Percentiles rank a stretch among this genome's conserved stretches.
phyloP scores from a whole-genome alignment of 2,888 invertebrate species.

The Fragum whitleyi region DNA sequence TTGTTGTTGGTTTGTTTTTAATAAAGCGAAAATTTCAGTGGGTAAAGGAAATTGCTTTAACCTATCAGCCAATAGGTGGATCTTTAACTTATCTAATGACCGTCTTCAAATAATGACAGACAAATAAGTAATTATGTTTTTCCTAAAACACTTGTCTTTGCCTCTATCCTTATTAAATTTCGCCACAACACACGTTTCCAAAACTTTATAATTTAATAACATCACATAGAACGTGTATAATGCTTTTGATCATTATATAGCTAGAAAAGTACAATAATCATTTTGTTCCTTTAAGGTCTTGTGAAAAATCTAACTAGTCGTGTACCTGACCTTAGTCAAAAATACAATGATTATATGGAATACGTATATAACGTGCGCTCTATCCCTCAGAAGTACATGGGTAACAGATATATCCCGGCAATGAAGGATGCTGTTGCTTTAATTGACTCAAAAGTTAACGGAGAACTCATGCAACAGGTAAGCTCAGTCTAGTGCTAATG shows the following conservation, averaged over 20 bases:
- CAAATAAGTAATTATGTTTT: too few species aligned
- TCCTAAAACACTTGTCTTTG: too few species aligned
- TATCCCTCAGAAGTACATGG: not conserved
- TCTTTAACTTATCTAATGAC: too few species aligned
- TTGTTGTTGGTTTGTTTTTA: not conserved
- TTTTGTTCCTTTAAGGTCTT: not conserved
- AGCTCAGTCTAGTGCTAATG: too few species aligned
- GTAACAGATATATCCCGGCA: slow-evolving; percentile 3
- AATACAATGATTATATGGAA: slow-evolving; percentile 3
- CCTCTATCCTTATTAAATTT: too few species aligned
- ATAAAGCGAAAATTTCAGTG: not conserved
- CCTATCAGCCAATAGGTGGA: too few species aligned
- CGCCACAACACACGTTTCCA: too few species aligned
- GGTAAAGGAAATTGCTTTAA: too few species aligned
- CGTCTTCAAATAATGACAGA: not conserved
- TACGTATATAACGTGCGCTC: not conserved
- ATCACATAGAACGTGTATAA: too few species aligned
- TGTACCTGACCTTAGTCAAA: not conserved
- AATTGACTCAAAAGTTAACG: not conserved
- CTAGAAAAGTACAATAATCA: too few species aligned
- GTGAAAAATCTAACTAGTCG: not conserved
- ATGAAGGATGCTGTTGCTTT: not conserved
- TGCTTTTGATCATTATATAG: too few species aligned
- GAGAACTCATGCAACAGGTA: slow-evolving; percentile 10
- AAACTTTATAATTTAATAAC: too few species aligned